A percentile compares a stretch with the other conserved stretches of the same genome.
Conservation (phyloP, 2,797 vertebrate species). For the Myotis myotis region DNA sequence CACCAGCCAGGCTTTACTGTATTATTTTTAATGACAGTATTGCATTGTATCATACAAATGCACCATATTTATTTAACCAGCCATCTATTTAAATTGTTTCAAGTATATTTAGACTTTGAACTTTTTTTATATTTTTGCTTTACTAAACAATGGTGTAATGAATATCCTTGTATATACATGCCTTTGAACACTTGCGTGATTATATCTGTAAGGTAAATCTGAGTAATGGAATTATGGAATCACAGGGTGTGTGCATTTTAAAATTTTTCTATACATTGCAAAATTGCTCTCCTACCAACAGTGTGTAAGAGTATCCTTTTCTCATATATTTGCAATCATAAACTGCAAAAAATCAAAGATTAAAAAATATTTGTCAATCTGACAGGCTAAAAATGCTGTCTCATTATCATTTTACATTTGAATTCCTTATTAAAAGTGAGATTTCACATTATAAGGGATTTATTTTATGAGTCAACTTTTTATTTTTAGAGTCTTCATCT, state of each 20-base stretch:
- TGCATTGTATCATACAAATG: not conserved
- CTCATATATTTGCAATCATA: conserved; percentile 15
- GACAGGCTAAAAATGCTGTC: not conserved
- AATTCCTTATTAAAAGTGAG: not conserved
- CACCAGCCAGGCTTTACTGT: not conserved
- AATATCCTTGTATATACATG: not conserved
- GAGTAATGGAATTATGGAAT: not conserved
- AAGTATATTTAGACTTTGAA: not conserved
- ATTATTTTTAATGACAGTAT: conserved; percentile 32
- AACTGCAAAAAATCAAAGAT: not conserved
- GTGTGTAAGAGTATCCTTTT: not conserved
- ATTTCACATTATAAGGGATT: conserved; percentile 17
- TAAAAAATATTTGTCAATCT: not conserved
- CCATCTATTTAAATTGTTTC: not conserved
- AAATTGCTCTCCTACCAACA: not conserved
- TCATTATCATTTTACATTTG: not conserved
- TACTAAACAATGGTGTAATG: not conserved
- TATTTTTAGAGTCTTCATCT: not conserved
- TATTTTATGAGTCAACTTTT: conserved; percentile 4
- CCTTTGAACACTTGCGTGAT: not conserved
- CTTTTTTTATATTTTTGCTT: not conserved
- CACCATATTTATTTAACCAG: not conserved
- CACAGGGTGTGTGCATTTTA: not conserved
- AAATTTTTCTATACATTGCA: not conserved
- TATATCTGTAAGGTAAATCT: conserved; percentile 1